Evolutionary conservation across 2,797 vertebrate species (phyloP).

Genomic region (Acropternis orthonyx): DNA sequence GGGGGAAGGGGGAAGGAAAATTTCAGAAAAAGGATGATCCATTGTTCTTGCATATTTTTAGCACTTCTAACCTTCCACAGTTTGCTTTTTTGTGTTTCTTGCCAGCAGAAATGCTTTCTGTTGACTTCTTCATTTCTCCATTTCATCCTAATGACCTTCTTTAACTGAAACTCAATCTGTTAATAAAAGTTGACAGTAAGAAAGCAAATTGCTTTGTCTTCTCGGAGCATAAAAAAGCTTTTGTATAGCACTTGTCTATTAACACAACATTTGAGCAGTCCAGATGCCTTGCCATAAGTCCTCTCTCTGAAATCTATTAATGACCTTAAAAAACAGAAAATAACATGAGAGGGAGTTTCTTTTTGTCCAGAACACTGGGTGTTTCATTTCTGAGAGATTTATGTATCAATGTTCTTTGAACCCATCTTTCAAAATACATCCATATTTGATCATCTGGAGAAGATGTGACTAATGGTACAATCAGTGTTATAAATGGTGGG

Average conservation of each 20-base stretch:
- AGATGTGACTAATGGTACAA: constrained; percentile 68
- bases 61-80: constrained; percentile 16
- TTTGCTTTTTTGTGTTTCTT: constrained; percentile 1
- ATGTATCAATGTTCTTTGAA: constrained; percentile 56
- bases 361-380: constrained; percentile 13
- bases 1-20: background rate
- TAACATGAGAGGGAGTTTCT: background rate
- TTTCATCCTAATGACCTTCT: constrained; percentile 43
- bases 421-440: constrained; percentile 62
- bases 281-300: constrained; percentile 37
- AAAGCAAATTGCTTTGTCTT: constrained; percentile 44
- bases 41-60: constrained; percentile 39
- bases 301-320: constrained; percentile 7
- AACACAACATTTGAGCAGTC: constrained; percentile 22
- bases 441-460: constrained; percentile 55
- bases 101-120: constrained; percentile 7
- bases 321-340: background rate
- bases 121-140: background rate
- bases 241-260: constrained; percentile 34
- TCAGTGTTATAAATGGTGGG: constrained; percentile 61
- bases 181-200: constrained; percentile 44
- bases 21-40: background rate
- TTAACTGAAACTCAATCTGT: constrained; percentile 19
- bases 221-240: constrained; percentile 6
- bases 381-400: constrained; percentile 31